Evolutionary conservation across 2,113 vertebrate species (phyloP).

Genomic region (Accipiter virgatus): DNA sequence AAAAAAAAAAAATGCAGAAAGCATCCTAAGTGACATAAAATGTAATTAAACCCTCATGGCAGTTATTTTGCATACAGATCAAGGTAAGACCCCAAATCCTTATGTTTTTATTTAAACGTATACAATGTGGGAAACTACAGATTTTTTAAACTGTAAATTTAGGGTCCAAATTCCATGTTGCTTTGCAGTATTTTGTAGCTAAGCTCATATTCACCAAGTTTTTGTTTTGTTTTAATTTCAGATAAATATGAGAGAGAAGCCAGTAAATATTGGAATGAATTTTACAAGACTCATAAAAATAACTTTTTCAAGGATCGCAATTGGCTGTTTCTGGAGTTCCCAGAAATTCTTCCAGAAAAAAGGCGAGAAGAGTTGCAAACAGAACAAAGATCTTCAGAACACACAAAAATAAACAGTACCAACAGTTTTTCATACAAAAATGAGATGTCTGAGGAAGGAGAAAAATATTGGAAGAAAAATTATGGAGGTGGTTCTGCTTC

Average conservation of each 20-base stretch:
- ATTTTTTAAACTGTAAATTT: not conserved
- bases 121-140: not conserved
- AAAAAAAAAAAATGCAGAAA: not conserved
- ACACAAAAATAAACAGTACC: not conserved
- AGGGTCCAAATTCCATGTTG: not conserved
- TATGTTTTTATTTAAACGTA: not conserved
- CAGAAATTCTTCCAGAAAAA: conserved; percentile 83
- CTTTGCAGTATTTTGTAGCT: not conserved
- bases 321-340: conserved; percentile 92
- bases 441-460: not conserved
- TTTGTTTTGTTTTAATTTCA: conserved; percentile 58
- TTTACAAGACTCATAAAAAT: conserved; percentile 87
- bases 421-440: not conserved
- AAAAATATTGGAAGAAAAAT: not conserved
- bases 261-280: conserved; percentile 86
- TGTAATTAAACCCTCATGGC: not conserved
- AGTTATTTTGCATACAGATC: not conserved
- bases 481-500: not conserved
- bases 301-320: conserved; percentile 95
- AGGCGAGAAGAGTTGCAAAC: conserved; percentile 28
- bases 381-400: conserved; percentile 4
- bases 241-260: conserved; percentile 86
- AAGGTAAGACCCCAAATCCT: not conserved
- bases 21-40: not conserved
- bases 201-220: not conserved